Evolutionary conservation across 2,797 vertebrate genomes (phyloP).

Genomic region (Sebastes trivittatus): DNA sequence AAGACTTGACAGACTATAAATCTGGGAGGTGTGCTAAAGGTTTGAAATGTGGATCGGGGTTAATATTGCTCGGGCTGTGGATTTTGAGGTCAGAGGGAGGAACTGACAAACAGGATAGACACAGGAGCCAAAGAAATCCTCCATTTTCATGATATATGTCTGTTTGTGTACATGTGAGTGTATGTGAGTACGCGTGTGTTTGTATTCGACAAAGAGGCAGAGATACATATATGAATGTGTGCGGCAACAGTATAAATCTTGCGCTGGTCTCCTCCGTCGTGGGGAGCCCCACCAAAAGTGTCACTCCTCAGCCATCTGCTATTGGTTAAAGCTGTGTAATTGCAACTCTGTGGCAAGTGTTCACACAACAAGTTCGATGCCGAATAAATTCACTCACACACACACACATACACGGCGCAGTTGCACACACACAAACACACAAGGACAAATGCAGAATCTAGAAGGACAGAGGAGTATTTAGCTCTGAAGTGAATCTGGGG

Average conservation of each 20-base stretch:
- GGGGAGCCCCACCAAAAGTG: slow-evolving; percentile 62
- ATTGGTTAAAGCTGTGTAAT: slow-evolving; percentile 69
- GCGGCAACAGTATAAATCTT: slow-evolving; percentile 57
- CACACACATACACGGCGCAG: neutral
- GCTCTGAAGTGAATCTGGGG: neutral
- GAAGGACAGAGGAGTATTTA: neutral
- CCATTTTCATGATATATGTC: slow-evolving; percentile 4
- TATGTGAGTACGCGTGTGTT: neutral
- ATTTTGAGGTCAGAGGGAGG: slow-evolving; percentile 49
- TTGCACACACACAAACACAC: neutral
- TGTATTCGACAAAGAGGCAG: slow-evolving; percentile 1
- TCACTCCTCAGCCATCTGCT: slow-evolving; percentile 75
- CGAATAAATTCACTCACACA: slow-evolving; percentile 14
- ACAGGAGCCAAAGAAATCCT: slow-evolving; percentile 49
- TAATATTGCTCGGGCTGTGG: slow-evolving; percentile 39
- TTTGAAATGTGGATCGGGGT: slow-evolving; percentile 35
- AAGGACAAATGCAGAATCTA: neutral
- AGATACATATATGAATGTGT: slow-evolving; percentile 33
- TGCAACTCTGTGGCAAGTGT: slow-evolving; percentile 64
- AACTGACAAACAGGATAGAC: slow-evolving; percentile 44
- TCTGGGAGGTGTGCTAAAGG: slow-evolving; percentile 13
- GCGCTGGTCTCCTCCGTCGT: slow-evolving; percentile 35
- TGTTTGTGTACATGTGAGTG: neutral
- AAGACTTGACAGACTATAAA: slow-evolving; percentile 36
- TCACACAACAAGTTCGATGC: slow-evolving; percentile 58